Percentiles rank a stretch among this genome's conserved stretches.
These are phyloP conservation scores for Leptobrachium leishanense DNA, from an alignment of 2,113 vertebrate species.

Conservation along the genomic window DNA sequence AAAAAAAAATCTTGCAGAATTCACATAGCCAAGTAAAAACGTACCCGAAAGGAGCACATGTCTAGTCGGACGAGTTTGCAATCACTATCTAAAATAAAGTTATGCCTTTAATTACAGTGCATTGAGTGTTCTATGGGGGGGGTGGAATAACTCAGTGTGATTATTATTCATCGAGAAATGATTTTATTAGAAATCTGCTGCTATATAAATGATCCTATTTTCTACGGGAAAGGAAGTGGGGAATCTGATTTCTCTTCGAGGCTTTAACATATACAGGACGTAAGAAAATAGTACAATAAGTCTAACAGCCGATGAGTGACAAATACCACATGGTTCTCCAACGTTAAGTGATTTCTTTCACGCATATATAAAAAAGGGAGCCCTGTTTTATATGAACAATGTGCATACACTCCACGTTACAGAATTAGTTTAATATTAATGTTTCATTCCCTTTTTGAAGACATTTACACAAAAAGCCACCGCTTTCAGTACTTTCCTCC, in stretches of 20 bases:
- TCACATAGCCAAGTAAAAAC: conserved; percentile 8
- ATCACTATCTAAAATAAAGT: background rate
- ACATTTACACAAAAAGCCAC: too few species aligned
- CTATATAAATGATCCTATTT: background rate
- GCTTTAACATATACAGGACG: conserved; percentile 9
- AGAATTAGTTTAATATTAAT: background rate
- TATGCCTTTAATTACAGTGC: background rate
- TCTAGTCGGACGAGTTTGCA: conserved; percentile 1
- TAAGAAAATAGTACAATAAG: conserved; percentile 17
- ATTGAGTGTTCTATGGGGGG: background rate
- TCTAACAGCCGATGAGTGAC: conserved; percentile 25
- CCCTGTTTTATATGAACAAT: background rate
- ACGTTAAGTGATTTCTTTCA: conserved; percentile 1
- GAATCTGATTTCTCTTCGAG: conserved; percentile 17
- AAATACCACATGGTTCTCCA: conserved; percentile 24
- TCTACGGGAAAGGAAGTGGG: conserved; percentile 2
- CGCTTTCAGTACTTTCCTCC: too few species aligned
- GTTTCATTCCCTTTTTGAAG: too few species aligned
- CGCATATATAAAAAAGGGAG: background rate
- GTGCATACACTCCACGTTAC: background rate
- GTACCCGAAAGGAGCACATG: background rate
- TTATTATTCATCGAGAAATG: conserved; percentile 5
- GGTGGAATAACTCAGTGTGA: background rate
- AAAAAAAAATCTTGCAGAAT: background rate
- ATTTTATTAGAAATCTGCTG: conserved; percentile 3